Percentiles rank a stretch among this genome's conserved stretches.
Conservation (phyloP, 2,113 vertebrate species). For the Steatornis caripensis region DNA sequence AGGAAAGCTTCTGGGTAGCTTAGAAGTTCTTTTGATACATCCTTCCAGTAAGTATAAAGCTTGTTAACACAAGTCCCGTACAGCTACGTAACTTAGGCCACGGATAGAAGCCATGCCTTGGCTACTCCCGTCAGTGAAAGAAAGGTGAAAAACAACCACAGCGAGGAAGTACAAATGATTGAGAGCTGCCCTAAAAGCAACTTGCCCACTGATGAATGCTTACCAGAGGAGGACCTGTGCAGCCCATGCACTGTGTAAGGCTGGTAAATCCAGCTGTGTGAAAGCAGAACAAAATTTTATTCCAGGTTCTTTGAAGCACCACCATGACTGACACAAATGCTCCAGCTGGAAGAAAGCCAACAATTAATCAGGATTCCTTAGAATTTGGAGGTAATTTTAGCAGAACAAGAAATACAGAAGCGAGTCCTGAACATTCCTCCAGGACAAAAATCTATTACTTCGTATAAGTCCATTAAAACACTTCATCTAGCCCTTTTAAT, state of each 20-base stretch:
- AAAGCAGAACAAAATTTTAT: not conserved
- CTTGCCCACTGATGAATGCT: not conserved
- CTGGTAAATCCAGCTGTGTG: not conserved
- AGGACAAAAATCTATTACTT: conserved; percentile 43
- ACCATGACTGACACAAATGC: conserved; percentile 8
- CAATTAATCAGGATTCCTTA: not conserved
- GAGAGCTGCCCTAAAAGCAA: not conserved
- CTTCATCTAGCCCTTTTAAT: conserved; percentile 24
- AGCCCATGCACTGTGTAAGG: not conserved
- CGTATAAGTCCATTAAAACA: conserved; percentile 35
- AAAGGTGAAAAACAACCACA: not conserved
- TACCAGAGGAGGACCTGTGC: not conserved
- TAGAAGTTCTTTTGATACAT: not conserved
- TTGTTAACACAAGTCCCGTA: not conserved
- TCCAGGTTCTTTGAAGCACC: not conserved
- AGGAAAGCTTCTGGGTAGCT: not conserved
- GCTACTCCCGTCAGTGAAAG: not conserved
- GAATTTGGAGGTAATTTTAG: conserved; percentile 14
- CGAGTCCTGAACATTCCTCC: conserved; percentile 3
- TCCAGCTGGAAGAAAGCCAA: conserved; percentile 34
- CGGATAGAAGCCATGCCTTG: not conserved
- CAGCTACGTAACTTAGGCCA: not conserved
- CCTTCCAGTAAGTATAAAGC: not conserved
- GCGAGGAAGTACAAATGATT: not conserved
- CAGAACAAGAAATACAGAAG: conserved; percentile 25